Evolutionary conservation across 2,113 vertebrate species (phyloP), one percentile per base, ranked within the genome.

Genomic region (Plestiodon gilberti): DNA sequence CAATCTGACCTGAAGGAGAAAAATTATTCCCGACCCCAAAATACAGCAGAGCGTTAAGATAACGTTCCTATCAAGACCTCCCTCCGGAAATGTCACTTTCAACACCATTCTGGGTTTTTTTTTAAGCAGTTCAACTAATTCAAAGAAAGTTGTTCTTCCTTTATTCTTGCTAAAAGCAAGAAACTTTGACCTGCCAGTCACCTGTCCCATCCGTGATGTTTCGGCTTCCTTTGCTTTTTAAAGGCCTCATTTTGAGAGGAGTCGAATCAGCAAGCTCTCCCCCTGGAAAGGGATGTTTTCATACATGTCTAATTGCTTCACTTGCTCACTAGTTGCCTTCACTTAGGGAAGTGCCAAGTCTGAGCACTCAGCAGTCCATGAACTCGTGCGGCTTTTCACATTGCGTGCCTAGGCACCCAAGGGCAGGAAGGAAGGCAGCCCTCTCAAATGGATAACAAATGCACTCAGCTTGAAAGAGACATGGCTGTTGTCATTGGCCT

Each of bases 231-330:
- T 81, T 25, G 30, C 77, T 59, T 94, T 64, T 94, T 90, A 90
- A 78, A 52, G 1, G 81, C 88, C 82, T 1, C 85, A 87, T 8
- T 8, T 43, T 40, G 28, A 40, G 86, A 80, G 92, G 83, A 30
- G 76, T 59, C 33, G 85, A 52, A 81, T 5, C 48, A 87, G 80
- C 69, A 20, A 15, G 20, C n/a, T 52, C 83, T 30, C 85, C 84
- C 76, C 81, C 43, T 1, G 25, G 86, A 84, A 90, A 59, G n/a
- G 90, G 89, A 89, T 81, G 81, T 92, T 94, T 94, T 86, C 92
- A 83, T 94, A 88, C 69, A 0, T 89, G 93, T 95, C 93, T 94
- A 94, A 95, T 85, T 85, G 89, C 88, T 89, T 78, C 10, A 62
- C 86, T 95, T 92, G 91, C 82, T 91, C 0, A 0, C 82, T 65